A percentile compares a stretch with the other conserved stretches of the same genome.
phyloP scores from a whole-genome alignment of 2,797 vertebrate species.

The Karalla daura region DNA sequence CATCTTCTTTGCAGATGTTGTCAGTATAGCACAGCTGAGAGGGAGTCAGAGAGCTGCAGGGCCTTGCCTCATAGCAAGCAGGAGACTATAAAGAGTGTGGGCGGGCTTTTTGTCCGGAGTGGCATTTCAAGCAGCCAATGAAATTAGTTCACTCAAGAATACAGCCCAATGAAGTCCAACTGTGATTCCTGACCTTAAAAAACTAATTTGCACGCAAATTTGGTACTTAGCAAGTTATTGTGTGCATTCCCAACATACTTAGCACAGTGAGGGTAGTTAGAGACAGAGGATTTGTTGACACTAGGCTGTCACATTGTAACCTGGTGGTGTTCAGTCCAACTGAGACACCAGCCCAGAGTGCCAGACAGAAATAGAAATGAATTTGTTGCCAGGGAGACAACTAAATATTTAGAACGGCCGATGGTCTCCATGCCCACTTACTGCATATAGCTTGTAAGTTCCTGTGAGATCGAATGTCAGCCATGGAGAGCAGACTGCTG shows the following conservation, averaged over 20 bases:
- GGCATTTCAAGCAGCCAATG: constrained; percentile 53
- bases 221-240: constrained; percentile 24
- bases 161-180: constrained; percentile 16
- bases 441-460: constrained; percentile 45
- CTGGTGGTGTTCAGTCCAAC: constrained; percentile 31
- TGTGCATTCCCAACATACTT: background rate
- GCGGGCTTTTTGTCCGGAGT: constrained; percentile 38
- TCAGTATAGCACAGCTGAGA: constrained; percentile 21
- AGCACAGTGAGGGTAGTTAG: constrained; percentile 9
- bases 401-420: constrained; percentile 73
- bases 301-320: constrained; percentile 29
- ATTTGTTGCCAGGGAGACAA: constrained; percentile 71
- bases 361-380: constrained; percentile 65
- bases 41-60: constrained; percentile 36
- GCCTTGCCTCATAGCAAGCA: constrained; percentile 32
- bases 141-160: background rate
- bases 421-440: constrained; percentile 33
- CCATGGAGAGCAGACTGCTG: background rate
- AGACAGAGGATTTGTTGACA: constrained; percentile 24
- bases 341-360: constrained; percentile 15
- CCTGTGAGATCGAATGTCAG: constrained; percentile 32
- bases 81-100: constrained; percentile 52
- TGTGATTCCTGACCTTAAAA: constrained; percentile 14
- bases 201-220: constrained; percentile 1
- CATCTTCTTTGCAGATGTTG: constrained; percentile 58